Conservation (phyloP, 2,797 vertebrate species). For the Helarctos malayanus region DNA sequence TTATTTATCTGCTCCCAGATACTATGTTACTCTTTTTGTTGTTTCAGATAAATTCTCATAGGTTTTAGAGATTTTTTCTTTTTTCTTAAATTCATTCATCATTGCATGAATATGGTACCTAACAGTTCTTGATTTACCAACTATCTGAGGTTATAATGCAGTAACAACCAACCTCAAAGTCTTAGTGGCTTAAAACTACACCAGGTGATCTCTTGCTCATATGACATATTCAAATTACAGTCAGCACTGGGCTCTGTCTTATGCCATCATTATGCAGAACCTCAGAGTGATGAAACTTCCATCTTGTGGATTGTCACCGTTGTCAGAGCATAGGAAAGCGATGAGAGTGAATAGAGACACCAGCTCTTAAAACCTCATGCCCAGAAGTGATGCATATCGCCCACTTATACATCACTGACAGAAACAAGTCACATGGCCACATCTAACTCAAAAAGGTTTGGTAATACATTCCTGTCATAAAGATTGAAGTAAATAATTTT, state of each 20-base stretch:
- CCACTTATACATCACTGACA: neutral
- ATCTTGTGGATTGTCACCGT: neutral
- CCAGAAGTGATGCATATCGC: neutral
- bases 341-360: neutral
- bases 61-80: neutral
- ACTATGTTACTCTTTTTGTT: neutral
- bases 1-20: neutral
- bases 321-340: neutral
- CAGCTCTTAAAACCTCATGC: neutral
- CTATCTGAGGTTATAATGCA: neutral
- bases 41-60: neutral
- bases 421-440: neutral
- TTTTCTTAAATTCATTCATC: neutral
- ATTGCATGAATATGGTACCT: neutral
- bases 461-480: neutral
- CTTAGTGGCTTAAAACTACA: neutral
- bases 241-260: neutral
- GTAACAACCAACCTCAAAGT: neutral
- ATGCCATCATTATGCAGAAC: neutral
- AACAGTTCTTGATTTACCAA: neutral
- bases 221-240: neutral
- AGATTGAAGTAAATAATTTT: neutral
- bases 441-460: neutral
- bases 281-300: neutral
- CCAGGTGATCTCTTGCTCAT: neutral